Base-by-base conservation (phyloP, 1,140 invertebrate genomes). In the Drosophila rhopaloa region DNA sequence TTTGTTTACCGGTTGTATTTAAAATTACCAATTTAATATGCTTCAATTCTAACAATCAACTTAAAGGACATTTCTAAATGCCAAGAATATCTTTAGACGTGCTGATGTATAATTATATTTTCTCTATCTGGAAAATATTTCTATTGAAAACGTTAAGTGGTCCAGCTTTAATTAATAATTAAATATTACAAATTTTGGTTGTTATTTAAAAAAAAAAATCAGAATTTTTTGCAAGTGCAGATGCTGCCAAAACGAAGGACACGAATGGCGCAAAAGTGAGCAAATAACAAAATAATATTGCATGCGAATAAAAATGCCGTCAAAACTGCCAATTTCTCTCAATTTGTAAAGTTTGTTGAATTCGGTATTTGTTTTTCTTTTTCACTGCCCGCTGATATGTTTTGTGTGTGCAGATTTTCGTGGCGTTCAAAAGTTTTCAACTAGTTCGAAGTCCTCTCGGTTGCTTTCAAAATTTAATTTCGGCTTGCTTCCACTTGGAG, bases 271-370 rank as follows among this genome's bases (percentile, higher is more conserved):
- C n/a, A 27, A 14, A 44, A 56, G 62, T 68, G 51, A 57, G 56
- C 67, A 71, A 71, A 70, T 48, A 71, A 48, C 67, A 38, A 41
- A 70, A 71, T 71, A 70, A 57, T 71, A 71, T 58, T 70, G 67
- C 67, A 71, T 71, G 29, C 63, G 63, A 71, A 57, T 70, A 71
- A 71, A 71, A 71, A 71, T 70, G 37, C 43, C 65, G 65, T 71
- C 51, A 71, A 70, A 70, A 58, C 67, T 71, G 65, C 37, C 65
- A 71, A 71, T 70, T 58, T 71, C 66, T 71, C 65, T 71, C 65
- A 71, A 71, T 71, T 71, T 71, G 67, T 71, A 71, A 71, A 48
- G 63, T 71, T 71, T 70, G 50, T 16, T 9, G 27, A 70, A 48
- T 68, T 46, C 37, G 46, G 38, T 40, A 40, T 55, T 40, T 68